Base-by-base conservation (phyloP, 2,113 vertebrate genomes). In the Rhinopomastus cyanomelas region DNA sequence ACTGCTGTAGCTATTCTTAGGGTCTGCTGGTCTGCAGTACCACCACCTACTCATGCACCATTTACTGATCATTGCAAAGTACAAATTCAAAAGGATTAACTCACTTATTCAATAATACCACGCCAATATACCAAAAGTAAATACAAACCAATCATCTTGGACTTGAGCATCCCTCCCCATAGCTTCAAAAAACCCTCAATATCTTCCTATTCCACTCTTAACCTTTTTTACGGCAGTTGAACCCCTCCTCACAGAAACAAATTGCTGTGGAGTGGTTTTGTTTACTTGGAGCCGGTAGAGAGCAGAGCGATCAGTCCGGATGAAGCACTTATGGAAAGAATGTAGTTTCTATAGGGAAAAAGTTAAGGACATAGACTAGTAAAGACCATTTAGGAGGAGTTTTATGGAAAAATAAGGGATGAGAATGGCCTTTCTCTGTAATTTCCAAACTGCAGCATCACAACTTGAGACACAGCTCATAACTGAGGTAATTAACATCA, bases 281-380 rank as follows among this genome's bases (percentile, higher is more conserved):
- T 93, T 98, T 98, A 99, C 92, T 99, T 99, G 85, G 99, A 99
- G 82, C 99, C 99, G 2, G 99, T 99, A 23, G 99, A 99, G 10
- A 99, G 98, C 95, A 99, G 97, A 88, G 99, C 99, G 42, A 99
- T 99, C 92, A 99, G 98, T 71, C 99, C 99, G 16, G 99, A 99
- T 3, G 99, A 98, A 89, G 98, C 98, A 75, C 99, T 99, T 94
- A 99, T 99, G 65, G 99, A 99, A 81, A 99, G 97, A 91, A 99
- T 99, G 81, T 99, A 99, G 96, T 99, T 99, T 69, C 99, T 99
- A 97, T 19, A 86, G 62, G 77, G 34, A 88, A 7, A 49, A 32
- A 3, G 96, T 98, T 97, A 99, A 98, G 98, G 98, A 97, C 10
- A 18, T 25, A 12, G 4, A 62, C 32, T 9, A 48, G n/a, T 26